Evolutionary conservation across 1,140 invertebrate genomes (phyloP).

Genomic region (Drosophila carrolli): DNA sequence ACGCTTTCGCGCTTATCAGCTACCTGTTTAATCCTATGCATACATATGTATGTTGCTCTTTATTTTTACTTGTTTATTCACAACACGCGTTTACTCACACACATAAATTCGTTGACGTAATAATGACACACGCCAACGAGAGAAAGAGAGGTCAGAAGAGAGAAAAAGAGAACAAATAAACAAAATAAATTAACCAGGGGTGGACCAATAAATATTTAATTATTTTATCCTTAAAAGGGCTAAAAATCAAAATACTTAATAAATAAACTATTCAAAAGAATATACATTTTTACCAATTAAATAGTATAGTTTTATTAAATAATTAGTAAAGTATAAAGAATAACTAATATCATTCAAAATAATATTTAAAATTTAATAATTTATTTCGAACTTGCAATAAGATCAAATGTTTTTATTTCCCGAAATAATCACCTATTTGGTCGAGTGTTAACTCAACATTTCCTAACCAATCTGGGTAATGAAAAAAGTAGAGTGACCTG

Average conservation of each 20-base stretch:
- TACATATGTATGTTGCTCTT: neutral
- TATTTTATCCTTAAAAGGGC: neutral
- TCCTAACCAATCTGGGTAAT: neutral
- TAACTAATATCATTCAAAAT: too few species aligned
- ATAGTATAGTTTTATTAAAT: too few species aligned
- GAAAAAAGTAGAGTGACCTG: neutral
- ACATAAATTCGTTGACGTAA: slow-evolving; percentile 12
- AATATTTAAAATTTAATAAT: too few species aligned
- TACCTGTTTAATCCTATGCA: slow-evolving; percentile 17
- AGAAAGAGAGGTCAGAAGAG: neutral
- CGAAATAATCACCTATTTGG: neutral
- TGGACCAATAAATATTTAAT: neutral
- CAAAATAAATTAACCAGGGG: slow-evolving; percentile 9
- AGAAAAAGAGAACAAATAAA: slow-evolving; percentile 4
- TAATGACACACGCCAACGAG: slow-evolving; percentile 4
- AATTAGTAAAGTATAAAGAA: too few species aligned
- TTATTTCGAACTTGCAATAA: too few species aligned
- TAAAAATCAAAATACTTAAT: too few species aligned
- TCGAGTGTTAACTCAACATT: neutral
- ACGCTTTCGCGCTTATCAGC: slow-evolving; percentile 22
- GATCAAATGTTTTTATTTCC: too few species aligned
- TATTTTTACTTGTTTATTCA: slow-evolving; percentile 16
- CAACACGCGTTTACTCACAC: slow-evolving; percentile 30
- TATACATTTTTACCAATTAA: too few species aligned
- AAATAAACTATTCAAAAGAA: too few species aligned